phyloP scores from a whole-genome alignment of 2,113 vertebrate species.

The Austrofundulus limnaeus region DNA sequence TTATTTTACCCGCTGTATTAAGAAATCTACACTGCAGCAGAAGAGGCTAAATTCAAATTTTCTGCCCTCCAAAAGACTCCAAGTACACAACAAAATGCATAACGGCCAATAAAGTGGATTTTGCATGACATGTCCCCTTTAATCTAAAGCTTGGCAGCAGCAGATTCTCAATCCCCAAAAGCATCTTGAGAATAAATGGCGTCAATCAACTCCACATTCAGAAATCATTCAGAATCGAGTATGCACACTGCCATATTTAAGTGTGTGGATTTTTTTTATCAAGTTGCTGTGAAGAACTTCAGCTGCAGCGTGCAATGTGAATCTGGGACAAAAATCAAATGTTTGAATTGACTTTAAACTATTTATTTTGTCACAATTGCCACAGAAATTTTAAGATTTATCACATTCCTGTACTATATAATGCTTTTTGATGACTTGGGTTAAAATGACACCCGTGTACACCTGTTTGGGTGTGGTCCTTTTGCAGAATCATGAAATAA shows the following conservation, averaged over 20 bases:
- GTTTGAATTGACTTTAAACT: not conserved
- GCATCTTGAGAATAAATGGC: not conserved
- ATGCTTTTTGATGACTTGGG: no score
- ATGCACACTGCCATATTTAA: not conserved
- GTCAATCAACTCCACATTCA: slow-evolving; percentile 8
- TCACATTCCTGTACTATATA: not conserved
- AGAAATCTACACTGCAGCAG: no score
- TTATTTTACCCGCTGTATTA: no score
- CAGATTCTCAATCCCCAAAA: slow-evolving; percentile 16
- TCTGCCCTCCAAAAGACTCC: no score
- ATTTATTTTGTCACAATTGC: not conserved
- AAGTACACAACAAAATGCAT: no score
- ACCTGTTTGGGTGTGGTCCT: not conserved
- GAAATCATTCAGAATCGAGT: slow-evolving; percentile 1
- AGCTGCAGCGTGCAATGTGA: not conserved
- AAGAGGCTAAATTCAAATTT: no score
- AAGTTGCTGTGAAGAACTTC: not conserved
- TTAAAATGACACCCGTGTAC: not conserved
- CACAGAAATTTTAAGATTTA: not conserved
- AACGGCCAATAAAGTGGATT: no score
- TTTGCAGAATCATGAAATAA: not conserved
- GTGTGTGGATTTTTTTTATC: not conserved
- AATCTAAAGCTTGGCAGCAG: slow-evolving; percentile 14
- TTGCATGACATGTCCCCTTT: no score
- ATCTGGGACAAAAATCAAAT: not conserved